phyloP scores from a whole-genome alignment of 2,113 vertebrate genomes.

The Hassar affinis region DNA sequence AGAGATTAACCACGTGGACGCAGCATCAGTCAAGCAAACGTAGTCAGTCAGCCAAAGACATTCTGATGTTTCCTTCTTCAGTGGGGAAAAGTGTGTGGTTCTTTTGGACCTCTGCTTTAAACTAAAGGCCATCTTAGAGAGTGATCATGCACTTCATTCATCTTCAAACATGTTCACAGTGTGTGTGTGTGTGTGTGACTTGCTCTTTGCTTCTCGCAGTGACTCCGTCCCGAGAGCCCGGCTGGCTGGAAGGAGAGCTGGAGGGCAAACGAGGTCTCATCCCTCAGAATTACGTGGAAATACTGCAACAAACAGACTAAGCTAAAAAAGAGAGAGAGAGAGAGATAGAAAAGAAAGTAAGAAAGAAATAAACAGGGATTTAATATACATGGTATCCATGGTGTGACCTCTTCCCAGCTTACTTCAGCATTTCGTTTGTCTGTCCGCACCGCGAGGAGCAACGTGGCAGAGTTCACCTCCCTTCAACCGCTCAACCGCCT shows the following conservation, averaged over 20 bases:
- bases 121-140: background rate
- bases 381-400: constrained; percentile 85
- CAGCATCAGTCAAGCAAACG: background rate
- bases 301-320: constrained; percentile 74
- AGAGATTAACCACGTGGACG: background rate
- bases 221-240: constrained; percentile 85
- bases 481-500: background rate
- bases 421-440: constrained; percentile 4
- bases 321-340: background rate
- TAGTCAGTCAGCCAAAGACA: background rate
- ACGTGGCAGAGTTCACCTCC: background rate
- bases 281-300: constrained; percentile 95
- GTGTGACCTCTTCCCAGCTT: constrained; percentile 64
- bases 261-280: constrained; percentile 95
- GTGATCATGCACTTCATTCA: background rate
- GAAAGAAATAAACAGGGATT: background rate
- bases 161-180: background rate
- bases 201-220: constrained; percentile 59
- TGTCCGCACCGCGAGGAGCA: background rate
- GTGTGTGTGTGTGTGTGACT: constrained; percentile 12
- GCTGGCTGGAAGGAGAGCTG: constrained; percentile 96
- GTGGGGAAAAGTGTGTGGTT: background rate
- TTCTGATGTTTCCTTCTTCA: background rate
- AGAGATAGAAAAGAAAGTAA: background rate
- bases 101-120: background rate